Base-by-base conservation (phyloP, 2,888 invertebrate genomes). In the Agonopterix subpropinquella region DNA sequence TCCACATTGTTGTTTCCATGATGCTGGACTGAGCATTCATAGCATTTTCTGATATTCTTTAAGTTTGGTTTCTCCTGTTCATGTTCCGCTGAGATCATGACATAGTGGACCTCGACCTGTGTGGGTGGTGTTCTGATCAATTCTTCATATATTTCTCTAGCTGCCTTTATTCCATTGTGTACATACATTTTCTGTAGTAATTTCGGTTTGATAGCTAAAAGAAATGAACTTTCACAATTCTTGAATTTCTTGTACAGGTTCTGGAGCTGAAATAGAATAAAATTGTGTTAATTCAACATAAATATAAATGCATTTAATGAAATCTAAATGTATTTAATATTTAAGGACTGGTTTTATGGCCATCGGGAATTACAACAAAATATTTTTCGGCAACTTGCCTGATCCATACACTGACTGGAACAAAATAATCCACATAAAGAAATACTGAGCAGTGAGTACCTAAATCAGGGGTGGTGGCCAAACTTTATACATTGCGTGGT, bases 1-100 rank as follows among this genome's bases (percentile, higher is more conserved):
- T 92, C 90, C 4, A 90, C 80, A 67, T 91, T 90, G 3, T 80
- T 83, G 59, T 85, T 85, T 0, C 95, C 95, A 75, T 94, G 94
- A 55, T 93, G 92, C 49, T 90, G 80, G 11, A 90, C 87, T 36
- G 92, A 89, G 56, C 90, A 88, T 66, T 93, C 92, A 68, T 91
- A 91, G 57, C 90, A 92, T 65, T 89, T 87, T 47, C 92, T 89
- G 57, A 91, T 86, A 51, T 77, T 73, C 55, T 90, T 89, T 0
- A 84, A 57, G 60, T 89, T 89, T 0, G 73, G 67, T 43, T 77
- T 78, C 2, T 78, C 76, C 66, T 90, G 89, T 9, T 65, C 61
- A 47, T 69, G 70, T 67, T 91, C 91, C 52, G 91, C 77, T 13
- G 84, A 76, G 52, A 90, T 89, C 92, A 93, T 94, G 62, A 89